Conservation (phyloP, 2,113 vertebrate species). For the Oryzias javanicus region DNA sequence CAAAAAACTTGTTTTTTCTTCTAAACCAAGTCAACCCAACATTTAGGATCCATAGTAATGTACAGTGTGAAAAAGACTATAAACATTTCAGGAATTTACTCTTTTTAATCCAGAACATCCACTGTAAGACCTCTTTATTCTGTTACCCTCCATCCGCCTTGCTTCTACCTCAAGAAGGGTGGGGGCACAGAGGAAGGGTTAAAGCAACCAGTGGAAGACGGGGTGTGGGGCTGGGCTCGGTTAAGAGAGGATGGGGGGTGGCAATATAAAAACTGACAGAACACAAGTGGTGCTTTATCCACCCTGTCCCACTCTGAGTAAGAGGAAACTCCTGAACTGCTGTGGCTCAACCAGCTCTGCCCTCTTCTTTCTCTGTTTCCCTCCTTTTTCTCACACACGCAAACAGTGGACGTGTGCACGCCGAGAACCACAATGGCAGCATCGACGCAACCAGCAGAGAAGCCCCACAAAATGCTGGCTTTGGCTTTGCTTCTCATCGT, state of each 20-base stretch:
- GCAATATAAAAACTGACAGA: conserved; percentile 71
- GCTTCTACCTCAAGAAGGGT: conserved; percentile 22
- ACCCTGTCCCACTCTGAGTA: conserved; percentile 59
- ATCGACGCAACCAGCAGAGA: conserved; percentile 41
- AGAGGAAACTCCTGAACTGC: conserved; percentile 66
- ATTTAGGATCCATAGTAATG: not conserved
- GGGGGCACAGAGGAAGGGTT: conserved; percentile 62
- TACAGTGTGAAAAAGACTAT: not conserved
- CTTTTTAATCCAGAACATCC: conserved; percentile 12
- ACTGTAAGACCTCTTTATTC: conserved; percentile 32
- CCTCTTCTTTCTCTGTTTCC: conserved; percentile 36
- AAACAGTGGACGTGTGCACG: conserved; percentile 28
- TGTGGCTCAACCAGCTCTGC: conserved; percentile 38
- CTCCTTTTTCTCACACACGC: conserved; percentile 28
- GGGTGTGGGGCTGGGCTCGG: conserved; percentile 63
- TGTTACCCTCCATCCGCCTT: conserved; percentile 37
- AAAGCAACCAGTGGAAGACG: conserved; percentile 56
- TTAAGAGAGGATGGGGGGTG: conserved; percentile 23
- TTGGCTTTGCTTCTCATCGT: conserved; percentile 43
- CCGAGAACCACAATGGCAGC: conserved; percentile 63
- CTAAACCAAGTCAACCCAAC: not conserved
- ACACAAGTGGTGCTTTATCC: conserved; percentile 75
- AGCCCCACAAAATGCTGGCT: conserved; percentile 19
- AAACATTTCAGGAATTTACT: conserved; percentile 37
- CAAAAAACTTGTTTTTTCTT: not conserved